These are phyloP conservation scores for Mus spicilegus DNA, from an alignment of 2,113 vertebrate genomes.

Conservation along the genomic window DNA sequence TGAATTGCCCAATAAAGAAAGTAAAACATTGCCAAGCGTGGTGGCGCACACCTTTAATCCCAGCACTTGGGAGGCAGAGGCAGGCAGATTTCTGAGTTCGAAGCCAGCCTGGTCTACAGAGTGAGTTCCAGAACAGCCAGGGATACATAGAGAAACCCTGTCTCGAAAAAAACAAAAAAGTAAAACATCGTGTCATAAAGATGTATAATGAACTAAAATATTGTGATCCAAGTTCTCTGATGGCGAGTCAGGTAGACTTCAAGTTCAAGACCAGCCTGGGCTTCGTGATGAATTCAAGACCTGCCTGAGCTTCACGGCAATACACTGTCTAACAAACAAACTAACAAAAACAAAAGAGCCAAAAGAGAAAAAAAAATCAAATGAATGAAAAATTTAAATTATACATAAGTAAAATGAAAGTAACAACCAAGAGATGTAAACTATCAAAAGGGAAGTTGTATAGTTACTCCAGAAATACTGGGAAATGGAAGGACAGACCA, in stretches of 20 bases:
- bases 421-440: background rate
- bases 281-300: background rate
- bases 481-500: background rate
- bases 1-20: background rate
- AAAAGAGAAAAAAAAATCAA: background rate
- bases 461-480: background rate
- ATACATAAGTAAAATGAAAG: conserved; percentile 21
- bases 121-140: no score
- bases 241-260: background rate
- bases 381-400: conserved; percentile 10
- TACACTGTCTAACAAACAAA: background rate
- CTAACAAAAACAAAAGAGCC: background rate
- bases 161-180: background rate
- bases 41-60: no score
- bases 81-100: no score
- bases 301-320: background rate
- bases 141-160: no score
- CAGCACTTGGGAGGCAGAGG: no score
- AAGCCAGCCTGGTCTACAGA: no score
- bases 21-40: background rate
- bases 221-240: background rate
- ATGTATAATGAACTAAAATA: background rate
- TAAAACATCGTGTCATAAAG: background rate
- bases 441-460: background rate
- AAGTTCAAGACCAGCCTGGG: background rate